Percentiles rank a stretch among this genome's conserved stretches.
Evolutionary conservation across 1,140 invertebrate genomes (phyloP).

Genomic region (Scaptomyza graminum): DNA sequence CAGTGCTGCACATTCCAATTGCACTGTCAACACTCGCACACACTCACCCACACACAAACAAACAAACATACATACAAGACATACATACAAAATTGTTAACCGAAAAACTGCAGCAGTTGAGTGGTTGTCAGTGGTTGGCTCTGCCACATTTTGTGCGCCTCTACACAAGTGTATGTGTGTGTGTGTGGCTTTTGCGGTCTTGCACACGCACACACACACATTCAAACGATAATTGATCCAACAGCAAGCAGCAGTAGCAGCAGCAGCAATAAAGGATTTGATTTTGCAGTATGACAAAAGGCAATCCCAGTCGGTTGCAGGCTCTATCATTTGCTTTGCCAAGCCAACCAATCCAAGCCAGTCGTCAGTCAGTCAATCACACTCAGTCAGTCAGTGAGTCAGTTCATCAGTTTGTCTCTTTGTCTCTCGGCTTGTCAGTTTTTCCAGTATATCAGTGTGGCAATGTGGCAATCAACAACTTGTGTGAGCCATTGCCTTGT

Average conservation of each 20-base stretch:
- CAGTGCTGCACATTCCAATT: conserved; percentile 64
- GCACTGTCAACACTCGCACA: conserved; percentile 68
- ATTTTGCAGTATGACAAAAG: conserved; percentile 77
- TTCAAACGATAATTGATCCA: conserved; percentile 80
- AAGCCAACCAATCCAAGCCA: conserved; percentile 11
- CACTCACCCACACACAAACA: conserved; percentile 37
- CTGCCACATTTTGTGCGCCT: conserved; percentile 38
- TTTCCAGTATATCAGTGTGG: conserved; percentile 19
- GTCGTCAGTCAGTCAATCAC: conserved; percentile 16
- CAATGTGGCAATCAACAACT: conserved; percentile 70
- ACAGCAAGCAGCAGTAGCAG: conserved; percentile 64
- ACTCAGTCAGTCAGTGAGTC: conserved; percentile 28
- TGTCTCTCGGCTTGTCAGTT: conserved; percentile 17
- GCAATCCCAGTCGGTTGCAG: conserved; percentile 45
- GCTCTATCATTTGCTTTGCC: conserved; percentile 67
- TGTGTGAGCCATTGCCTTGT: conserved; percentile 69
- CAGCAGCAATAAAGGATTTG: conserved; percentile 81
- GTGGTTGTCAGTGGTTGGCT: conserved; percentile 73
- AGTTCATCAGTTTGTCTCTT: conserved; percentile 7
- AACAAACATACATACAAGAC: conserved; percentile 23
- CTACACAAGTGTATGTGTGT: conserved; percentile 24
- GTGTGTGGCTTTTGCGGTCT: conserved; percentile 73
- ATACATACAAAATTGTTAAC: conserved; percentile 63
- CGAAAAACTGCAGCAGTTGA: conserved; percentile 80
- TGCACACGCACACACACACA: conserved; percentile 48